Evolutionary conservation across 2,797 vertebrate genomes (phyloP).

Genomic region (Falco novaeseelandiae): DNA sequence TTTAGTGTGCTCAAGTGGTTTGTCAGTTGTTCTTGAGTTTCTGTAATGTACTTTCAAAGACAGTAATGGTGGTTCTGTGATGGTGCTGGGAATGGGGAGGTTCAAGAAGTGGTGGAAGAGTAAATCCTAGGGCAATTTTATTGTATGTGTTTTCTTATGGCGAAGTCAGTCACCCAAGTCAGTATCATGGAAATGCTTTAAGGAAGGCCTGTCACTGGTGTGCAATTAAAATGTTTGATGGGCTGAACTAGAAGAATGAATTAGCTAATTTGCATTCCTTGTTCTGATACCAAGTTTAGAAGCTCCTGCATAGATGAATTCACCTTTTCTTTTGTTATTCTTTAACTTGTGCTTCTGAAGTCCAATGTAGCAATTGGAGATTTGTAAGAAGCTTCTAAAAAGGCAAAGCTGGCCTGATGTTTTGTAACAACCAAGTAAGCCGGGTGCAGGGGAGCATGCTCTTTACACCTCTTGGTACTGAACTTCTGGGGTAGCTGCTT

Average conservation of each 20-base stretch:
- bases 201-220: neutral
- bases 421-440: neutral
- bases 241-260: neutral
- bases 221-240: neutral
- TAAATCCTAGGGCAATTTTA: neutral
- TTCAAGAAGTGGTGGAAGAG: rapidly evolving
- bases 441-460: neutral
- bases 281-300: neutral
- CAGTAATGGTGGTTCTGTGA: neutral
- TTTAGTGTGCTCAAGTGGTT: neutral
- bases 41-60: neutral
- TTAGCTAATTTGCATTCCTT: neutral
- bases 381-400: neutral
- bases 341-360: neutral
- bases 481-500: neutral
- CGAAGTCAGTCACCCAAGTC: neutral
- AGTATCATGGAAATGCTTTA: neutral
- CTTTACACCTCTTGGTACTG: neutral
- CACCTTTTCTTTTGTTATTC: neutral
- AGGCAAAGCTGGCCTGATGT: neutral
- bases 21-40: neutral
- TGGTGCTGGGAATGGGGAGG: neutral
- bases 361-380: neutral
- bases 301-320: neutral
- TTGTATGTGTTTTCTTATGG: neutral